A percentile compares a stretch with the other conserved stretches of the same genome.
Conservation (phyloP, 1,140 invertebrate species). For the Neodiprion lecontei region DNA sequence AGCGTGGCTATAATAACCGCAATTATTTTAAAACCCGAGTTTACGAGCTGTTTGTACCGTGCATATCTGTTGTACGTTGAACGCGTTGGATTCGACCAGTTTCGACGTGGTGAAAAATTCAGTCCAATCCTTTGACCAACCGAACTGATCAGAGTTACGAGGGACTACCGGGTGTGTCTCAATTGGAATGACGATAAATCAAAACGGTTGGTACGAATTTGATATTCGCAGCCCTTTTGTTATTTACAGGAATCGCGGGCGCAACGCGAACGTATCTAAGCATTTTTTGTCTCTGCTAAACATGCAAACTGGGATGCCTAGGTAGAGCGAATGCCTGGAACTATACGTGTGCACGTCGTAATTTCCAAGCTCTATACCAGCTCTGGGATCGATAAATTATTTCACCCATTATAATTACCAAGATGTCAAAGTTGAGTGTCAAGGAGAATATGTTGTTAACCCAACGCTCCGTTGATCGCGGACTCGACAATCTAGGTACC, state of each 20-base stretch:
- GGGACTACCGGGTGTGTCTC: neutral
- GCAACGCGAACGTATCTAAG: too few species aligned
- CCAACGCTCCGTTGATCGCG: neutral
- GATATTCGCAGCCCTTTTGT: neutral
- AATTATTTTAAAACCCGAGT: neutral
- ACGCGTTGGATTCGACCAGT: neutral
- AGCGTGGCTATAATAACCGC: slow-evolving; percentile 7
- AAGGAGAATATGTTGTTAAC: neutral
- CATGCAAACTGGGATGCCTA: too few species aligned
- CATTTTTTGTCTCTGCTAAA: neutral
- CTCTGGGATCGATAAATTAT: neutral
- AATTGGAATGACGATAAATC: neutral
- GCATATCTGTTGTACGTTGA: neutral
- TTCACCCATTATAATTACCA: neutral
- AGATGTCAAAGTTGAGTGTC: slow-evolving; percentile 7
- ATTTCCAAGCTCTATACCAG: neutral
- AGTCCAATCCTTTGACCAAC: neutral
- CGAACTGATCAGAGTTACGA: neutral
- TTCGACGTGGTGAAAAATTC: neutral
- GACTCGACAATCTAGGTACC: neutral
- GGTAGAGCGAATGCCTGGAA: too few species aligned
- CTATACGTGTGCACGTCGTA: neutral
- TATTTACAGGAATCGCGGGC: neutral
- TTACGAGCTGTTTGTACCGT: slow-evolving; percentile 6
- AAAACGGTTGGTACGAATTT: neutral